phyloP scores from a whole-genome alignment of 2,797 vertebrate genomes.

The Tadarida brasiliensis region DNA sequence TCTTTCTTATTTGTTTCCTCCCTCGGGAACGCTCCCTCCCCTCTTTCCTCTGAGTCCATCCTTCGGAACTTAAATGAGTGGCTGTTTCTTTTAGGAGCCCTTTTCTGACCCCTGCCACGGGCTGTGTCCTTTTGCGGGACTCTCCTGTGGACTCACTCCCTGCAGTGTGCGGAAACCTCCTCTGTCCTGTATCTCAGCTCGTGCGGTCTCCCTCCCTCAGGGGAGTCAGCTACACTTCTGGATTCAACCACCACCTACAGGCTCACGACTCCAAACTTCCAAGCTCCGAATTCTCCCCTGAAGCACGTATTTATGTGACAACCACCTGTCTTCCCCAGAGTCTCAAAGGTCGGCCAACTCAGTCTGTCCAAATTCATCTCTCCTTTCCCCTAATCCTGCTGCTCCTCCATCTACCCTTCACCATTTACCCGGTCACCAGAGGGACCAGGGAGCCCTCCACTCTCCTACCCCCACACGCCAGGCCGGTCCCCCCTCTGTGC shows the following conservation, averaged over 20 bases:
- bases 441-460: too few relatives aligned
- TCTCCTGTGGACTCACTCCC: not conserved
- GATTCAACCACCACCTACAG: not conserved
- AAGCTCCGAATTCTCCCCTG: not conserved
- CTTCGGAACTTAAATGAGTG: not conserved
- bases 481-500: too few relatives aligned
- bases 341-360: too few relatives aligned
- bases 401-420: too few relatives aligned
- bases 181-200: not conserved
- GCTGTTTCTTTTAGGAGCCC: not conserved
- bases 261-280: not conserved
- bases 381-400: too few relatives aligned
- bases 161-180: too few relatives aligned
- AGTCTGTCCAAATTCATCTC: too few relatives aligned
- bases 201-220: not conserved
- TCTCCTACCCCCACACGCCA: too few relatives aligned
- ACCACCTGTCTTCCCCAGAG: too few relatives aligned
- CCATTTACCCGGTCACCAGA: too few relatives aligned
- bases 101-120: not conserved
- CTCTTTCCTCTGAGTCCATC: not conserved
- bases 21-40: not conserved
- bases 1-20: accelerated
- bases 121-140: not conserved
- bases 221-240: not conserved
- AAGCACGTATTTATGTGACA: too few relatives aligned